These are phyloP conservation scores for Aptenodytes forsteri DNA, from an alignment of 2,113 vertebrate genomes.

Conservation along the genomic window DNA sequence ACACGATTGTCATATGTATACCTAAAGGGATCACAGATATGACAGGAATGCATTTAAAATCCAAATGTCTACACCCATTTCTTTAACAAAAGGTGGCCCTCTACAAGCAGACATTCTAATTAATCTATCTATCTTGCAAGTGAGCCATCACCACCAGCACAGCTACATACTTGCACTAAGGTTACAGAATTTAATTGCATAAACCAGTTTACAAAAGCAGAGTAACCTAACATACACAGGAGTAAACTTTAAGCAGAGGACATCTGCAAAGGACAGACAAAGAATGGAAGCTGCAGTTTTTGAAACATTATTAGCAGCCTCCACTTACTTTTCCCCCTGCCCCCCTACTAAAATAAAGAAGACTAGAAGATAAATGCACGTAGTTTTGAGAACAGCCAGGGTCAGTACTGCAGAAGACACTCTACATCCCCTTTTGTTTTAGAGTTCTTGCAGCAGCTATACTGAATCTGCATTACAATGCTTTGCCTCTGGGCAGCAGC, in stretches of 20 bases:
- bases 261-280: background rate
- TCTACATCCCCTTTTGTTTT: background rate
- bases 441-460: constrained; percentile 17
- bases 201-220: constrained; percentile 56
- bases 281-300: background rate
- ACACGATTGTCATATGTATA: background rate
- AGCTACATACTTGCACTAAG: constrained; percentile 16
- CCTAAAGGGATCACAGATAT: background rate
- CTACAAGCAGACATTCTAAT: constrained; percentile 35
- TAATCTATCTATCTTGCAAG: constrained; percentile 33
- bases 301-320: constrained; percentile 8
- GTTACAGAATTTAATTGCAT: constrained; percentile 62
- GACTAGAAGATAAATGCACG: background rate
- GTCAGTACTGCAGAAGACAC: background rate
- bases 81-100: background rate
- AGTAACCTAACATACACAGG: background rate
- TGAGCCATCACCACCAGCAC: constrained; percentile 21
- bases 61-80: background rate
- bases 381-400: background rate
- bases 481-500: constrained; percentile 46
- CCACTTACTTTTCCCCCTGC: background rate
- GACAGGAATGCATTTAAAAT: constrained; percentile 19
- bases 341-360: background rate
- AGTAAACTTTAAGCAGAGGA: background rate
- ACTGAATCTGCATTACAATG: constrained; percentile 56